Evolutionary conservation across 2,113 vertebrate species (phyloP), one percentile per base, ranked within the genome.

Genomic region (Tringa solitaria): DNA sequence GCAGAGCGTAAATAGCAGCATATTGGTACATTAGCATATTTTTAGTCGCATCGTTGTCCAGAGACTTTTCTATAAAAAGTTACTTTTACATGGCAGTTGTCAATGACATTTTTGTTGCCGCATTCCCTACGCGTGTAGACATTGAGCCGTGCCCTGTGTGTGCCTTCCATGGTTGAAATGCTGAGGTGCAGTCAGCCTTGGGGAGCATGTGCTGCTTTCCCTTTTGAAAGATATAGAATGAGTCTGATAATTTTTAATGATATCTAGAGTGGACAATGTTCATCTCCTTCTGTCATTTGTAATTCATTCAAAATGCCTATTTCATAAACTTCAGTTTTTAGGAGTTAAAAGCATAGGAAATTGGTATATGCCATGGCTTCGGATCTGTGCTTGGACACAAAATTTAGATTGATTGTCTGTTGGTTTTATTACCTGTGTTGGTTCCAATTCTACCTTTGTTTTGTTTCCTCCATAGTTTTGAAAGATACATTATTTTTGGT

Each of bases 91-190:
- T 45, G 24, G 53, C 14, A 0, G 61, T 12, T 70, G 45, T 57
- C 48, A 95, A 56, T 53, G 73, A 4, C 14, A 6, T 63, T 87
- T 74, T 69, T 63, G 51, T 26, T 20, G 51, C 50, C 57, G 27
- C 2, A 2, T 26, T 60, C 50, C 10, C 26, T 12, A 3, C 2
- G 16, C 9, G 0, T 3, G 35, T 41, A 27, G 75, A 14, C 37
- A 1, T 1, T 1, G 26, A 45, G 30, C 39, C 3, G 10, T 78
- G 64, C 59, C 56, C 4, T 2, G 6, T 18, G 59, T 10, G 41
- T 20, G 41, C 22, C 2, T 22, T 39, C 28, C 18, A 2, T 18
- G 43, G 14, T 37, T 50, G 28, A 24, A 0, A 41, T 5, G 32
- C 27, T 39, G 54, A 41, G 41, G 79, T 46, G 21, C 54, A 39